Percentiles rank a stretch among this genome's conserved stretches.
phyloP scores from a whole-genome alignment of 2,113 vertebrate genomes.

The Corythornis vintsioides region DNA sequence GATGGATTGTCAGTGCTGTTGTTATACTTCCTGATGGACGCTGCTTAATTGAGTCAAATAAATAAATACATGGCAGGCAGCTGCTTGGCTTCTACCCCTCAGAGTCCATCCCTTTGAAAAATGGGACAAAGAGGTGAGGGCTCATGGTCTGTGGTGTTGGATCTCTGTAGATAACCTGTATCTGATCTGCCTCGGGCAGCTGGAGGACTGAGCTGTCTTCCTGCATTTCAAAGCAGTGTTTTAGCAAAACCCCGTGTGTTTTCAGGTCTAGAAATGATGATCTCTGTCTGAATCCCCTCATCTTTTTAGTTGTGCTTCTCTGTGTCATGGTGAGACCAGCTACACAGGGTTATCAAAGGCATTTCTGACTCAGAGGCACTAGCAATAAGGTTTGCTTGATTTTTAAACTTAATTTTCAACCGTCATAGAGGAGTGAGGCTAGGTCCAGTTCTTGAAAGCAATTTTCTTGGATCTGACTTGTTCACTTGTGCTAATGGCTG shows the following conservation, averaged over 20 bases:
- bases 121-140: background rate
- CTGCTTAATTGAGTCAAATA: background rate
- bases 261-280: background rate
- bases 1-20: background rate
- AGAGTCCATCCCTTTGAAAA: background rate
- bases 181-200: background rate
- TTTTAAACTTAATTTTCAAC: background rate
- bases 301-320: background rate
- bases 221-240: background rate
- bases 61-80: background rate
- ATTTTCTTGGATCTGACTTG: background rate
- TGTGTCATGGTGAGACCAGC: background rate
- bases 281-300: background rate
- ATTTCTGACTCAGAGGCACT: background rate
- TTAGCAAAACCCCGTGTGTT: background rate
- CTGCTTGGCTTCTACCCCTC: background rate
- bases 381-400: background rate
- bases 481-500: background rate
- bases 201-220: background rate
- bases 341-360: background rate
- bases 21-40: background rate
- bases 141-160: rapidly evolving
- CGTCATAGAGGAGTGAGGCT: background rate
- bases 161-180: background rate
- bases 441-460: background rate